Evolutionary conservation across 1,140 invertebrate species (phyloP).

Genomic region (Hyles euphorbiae): DNA sequence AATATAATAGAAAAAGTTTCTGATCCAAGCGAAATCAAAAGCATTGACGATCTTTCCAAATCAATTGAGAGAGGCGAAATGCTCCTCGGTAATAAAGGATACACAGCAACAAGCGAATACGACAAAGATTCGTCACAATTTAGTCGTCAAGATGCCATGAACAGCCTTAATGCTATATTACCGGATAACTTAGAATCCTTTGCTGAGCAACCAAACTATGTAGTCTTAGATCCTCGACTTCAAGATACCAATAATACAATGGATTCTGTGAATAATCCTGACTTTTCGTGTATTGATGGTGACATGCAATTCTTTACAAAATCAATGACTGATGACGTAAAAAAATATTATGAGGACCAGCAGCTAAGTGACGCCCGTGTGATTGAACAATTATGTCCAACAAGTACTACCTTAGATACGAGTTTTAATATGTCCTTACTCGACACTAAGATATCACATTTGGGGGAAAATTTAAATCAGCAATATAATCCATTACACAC

Average conservation of each 20-base stretch:
- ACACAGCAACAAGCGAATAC: constrained; percentile 29
- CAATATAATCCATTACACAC: constrained; percentile 43
- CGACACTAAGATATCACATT: constrained; percentile 50
- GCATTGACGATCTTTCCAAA: constrained; percentile 69
- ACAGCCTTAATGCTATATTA: constrained; percentile 57
- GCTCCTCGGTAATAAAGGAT: constrained; percentile 43
- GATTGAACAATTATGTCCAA: constrained; percentile 54
- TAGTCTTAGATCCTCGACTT: constrained; percentile 46
- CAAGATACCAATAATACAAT: constrained; percentile 42
- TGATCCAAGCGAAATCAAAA: constrained; percentile 69
- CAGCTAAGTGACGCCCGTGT: constrained; percentile 48
- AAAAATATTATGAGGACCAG: constrained; percentile 66
- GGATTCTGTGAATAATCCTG: constrained; percentile 46
- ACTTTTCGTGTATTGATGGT: constrained; percentile 64
- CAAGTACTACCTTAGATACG: constrained; percentile 52
- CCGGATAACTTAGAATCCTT: constrained; percentile 63
- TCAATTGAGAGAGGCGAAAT: constrained; percentile 67
- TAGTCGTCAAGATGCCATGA: constrained; percentile 49
- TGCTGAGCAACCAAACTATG: constrained; percentile 56
- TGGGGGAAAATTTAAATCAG: constrained; percentile 44
- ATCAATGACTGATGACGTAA: constrained; percentile 66
- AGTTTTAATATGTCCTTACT: constrained; percentile 62
- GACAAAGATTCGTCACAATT: constrained; percentile 38
- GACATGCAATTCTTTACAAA: constrained; percentile 69
- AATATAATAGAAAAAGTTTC: constrained; percentile 69